phyloP scores from a whole-genome alignment of 2,113 vertebrate genomes.

The Macquaria australasica region DNA sequence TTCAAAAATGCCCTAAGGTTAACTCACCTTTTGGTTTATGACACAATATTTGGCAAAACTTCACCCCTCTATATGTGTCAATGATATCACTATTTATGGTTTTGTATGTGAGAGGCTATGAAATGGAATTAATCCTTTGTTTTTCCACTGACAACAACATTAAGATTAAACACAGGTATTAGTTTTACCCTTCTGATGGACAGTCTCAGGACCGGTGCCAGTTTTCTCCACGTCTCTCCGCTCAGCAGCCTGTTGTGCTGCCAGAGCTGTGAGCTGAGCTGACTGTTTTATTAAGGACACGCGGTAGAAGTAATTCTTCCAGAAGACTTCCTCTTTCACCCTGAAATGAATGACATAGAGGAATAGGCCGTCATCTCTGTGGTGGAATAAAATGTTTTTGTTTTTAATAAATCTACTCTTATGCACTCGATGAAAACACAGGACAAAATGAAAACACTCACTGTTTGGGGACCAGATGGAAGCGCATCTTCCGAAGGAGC shows the following conservation, averaged over 20 bases:
- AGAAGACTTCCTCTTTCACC: slow-evolving; percentile 72
- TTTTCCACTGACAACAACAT: not conserved
- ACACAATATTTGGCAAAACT: not conserved
- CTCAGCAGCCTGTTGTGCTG: slow-evolving; percentile 52
- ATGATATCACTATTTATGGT: not conserved
- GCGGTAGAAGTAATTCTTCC: slow-evolving; percentile 76
- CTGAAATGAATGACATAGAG: slow-evolving; percentile 32
- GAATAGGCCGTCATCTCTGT: not conserved
- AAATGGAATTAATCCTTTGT: not conserved
- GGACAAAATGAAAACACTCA: slow-evolving; percentile 70
- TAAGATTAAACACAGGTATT: not conserved
- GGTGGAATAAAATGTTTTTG: not conserved
- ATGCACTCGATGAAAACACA: slow-evolving; percentile 15
- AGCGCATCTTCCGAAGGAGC: slow-evolving; percentile 94
- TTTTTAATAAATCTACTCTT: slow-evolving; percentile 6
- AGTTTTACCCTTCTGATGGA: slow-evolving; percentile 44
- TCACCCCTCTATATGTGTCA: not conserved
- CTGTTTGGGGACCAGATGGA: slow-evolving; percentile 95
- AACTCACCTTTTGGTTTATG: not conserved
- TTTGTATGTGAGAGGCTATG: not conserved
- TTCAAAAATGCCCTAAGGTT: not conserved
- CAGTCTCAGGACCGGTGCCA: not conserved
- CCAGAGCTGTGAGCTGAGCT: slow-evolving; percentile 65
- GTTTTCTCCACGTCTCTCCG: not conserved
- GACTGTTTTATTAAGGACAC: slow-evolving; percentile 73